phyloP scores from a whole-genome alignment of 2,113 vertebrate genomes.

The Hemibagrus wyckioides region DNA sequence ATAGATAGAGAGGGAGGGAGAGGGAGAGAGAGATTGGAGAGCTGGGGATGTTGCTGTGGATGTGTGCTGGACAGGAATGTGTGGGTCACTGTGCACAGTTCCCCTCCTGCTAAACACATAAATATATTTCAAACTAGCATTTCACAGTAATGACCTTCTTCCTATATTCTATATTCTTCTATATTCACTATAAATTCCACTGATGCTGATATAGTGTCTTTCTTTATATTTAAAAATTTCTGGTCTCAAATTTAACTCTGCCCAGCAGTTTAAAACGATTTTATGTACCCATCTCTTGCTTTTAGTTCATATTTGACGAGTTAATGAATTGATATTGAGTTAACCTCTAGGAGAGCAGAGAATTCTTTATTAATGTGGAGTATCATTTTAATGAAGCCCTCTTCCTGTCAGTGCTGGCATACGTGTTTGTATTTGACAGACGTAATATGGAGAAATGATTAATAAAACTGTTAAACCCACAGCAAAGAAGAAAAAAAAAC shows the following conservation, averaged over 20 bases:
- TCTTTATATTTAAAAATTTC: neutral
- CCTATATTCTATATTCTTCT: no score
- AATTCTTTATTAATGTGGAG: neutral
- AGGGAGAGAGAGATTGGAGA: neutral
- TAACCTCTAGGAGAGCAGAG: neutral
- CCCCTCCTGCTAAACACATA: neutral
- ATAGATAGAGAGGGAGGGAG: neutral
- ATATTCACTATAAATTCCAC: neutral
- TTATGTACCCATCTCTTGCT: neutral
- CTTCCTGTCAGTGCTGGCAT: neutral
- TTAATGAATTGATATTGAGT: neutral
- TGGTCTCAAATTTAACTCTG: neutral
- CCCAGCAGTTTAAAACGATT: neutral
- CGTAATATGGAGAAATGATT: neutral
- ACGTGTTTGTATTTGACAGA: neutral
- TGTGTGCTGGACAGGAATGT: conserved; percentile 49
- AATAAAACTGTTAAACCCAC: neutral
- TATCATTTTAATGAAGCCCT: neutral
- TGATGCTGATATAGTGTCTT: neutral
- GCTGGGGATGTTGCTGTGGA: conserved; percentile 54
- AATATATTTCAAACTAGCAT: neutral
- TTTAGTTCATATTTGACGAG: neutral
- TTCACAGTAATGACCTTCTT: neutral
- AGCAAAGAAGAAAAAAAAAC: neutral
- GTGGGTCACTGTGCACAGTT: neutral